Percentiles rank a stretch among this genome's conserved stretches.
Conservation (phyloP, 1,140 invertebrate genomes). For the Drosophila quadrilineata region DNA sequence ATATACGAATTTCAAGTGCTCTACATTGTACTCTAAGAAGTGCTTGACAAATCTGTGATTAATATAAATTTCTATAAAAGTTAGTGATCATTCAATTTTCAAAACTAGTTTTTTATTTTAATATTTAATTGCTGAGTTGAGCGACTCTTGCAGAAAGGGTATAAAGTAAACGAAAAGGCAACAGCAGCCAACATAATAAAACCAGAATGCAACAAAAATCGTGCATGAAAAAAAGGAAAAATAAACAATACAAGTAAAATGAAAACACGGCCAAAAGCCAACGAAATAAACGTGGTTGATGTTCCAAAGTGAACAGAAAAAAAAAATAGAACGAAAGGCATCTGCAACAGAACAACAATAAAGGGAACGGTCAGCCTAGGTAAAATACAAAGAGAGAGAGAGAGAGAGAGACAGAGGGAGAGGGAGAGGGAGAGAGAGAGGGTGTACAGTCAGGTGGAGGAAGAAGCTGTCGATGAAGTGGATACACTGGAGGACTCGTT, state of each 20-base stretch:
- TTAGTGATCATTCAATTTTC: too few relatives aligned
- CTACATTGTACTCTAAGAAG: too few relatives aligned
- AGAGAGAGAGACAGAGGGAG: too few relatives aligned
- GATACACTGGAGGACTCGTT: constrained; percentile 10
- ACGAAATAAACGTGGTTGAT: constrained; percentile 39
- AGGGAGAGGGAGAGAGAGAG: neutral
- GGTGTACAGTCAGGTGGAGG: neutral
- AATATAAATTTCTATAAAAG: too few relatives aligned
- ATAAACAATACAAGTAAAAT: constrained; percentile 18
- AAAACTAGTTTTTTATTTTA: too few relatives aligned
- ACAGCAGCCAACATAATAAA: constrained; percentile 48
- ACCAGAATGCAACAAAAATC: constrained; percentile 54
- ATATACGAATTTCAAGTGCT: neutral
- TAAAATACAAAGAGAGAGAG: too few relatives aligned
- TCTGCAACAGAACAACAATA: neutral
- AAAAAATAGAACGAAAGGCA: neutral
- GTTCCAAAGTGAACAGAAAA: constrained; percentile 45
- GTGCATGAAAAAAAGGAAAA: too few relatives aligned
- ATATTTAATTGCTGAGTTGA: too few relatives aligned
- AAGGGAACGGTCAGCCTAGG: neutral
- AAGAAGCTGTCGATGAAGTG: neutral
- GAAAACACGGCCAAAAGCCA: constrained; percentile 22
- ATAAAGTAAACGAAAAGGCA: constrained; percentile 22
- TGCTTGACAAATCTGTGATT: too few relatives aligned
- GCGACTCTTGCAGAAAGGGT: neutral